Conservation (phyloP, 1,140 invertebrate genomes). For the Pollicipes pollicipes region DNA sequence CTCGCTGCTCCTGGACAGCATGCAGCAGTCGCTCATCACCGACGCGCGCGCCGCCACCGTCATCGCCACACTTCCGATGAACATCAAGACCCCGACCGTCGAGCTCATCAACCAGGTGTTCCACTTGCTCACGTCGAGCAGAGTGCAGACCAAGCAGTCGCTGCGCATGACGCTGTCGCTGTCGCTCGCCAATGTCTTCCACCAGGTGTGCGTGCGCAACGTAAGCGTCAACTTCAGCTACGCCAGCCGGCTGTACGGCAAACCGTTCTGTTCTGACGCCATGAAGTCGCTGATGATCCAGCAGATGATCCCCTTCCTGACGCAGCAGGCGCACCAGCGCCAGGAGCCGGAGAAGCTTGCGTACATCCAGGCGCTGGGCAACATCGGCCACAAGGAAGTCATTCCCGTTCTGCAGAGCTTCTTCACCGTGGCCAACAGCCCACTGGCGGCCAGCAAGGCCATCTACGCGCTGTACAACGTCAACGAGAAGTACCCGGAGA, state of each 20-base stretch:
- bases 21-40: neutral
- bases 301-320: neutral
- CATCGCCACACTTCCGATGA: neutral
- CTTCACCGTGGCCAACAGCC: neutral
- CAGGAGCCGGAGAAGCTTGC: neutral
- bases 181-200: neutral
- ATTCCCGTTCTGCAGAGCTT: neutral
- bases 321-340: neutral
- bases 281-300: neutral
- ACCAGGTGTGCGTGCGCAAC: neutral
- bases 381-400: neutral
- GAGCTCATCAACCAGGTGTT: neutral
- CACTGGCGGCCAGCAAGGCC: neutral
- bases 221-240: neutral
- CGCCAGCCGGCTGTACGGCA: neutral
- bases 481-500: neutral
- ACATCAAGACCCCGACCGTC: neutral
- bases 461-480: neutral
- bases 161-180: neutral
- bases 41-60: neutral
- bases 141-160: neutral
- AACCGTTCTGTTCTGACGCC: neutral
- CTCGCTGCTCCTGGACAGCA: neutral
- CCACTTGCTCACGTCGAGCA: neutral
- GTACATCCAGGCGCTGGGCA: neutral